Conservation (phyloP, 2,113 vertebrate genomes). For the Chaetodon trifascialis region DNA sequence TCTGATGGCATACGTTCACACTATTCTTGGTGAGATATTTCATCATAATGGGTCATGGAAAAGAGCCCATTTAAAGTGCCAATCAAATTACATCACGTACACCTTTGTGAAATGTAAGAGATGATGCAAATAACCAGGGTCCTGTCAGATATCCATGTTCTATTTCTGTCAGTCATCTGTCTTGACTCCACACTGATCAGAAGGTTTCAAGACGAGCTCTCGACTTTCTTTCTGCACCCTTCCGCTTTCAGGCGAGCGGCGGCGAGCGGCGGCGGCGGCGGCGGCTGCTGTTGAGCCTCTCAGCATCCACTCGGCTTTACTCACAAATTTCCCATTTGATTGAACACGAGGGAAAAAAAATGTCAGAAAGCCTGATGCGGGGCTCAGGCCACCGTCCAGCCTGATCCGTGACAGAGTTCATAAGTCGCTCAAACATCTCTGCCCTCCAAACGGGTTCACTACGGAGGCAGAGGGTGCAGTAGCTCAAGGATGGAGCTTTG, state of each 20-base stretch:
- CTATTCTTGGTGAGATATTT: slow-evolving; percentile 34
- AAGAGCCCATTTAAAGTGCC: slow-evolving; percentile 63
- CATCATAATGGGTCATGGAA: slow-evolving; percentile 51
- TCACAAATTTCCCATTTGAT: slow-evolving; percentile 49
- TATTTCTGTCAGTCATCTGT: slow-evolving; percentile 65
- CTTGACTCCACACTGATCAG: slow-evolving; percentile 52
- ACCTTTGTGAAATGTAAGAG: slow-evolving; percentile 51
- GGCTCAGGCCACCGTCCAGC: slow-evolving; percentile 23
- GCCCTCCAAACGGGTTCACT: slow-evolving; percentile 34
- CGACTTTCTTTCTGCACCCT: slow-evolving; percentile 10
- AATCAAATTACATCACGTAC: slow-evolving; percentile 57
- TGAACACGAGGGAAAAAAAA: slow-evolving; percentile 20
- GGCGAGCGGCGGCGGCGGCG: slow-evolving; percentile 29
- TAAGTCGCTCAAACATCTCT: slow-evolving; percentile 39
- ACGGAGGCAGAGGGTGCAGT: background rate
- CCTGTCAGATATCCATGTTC: slow-evolving; percentile 43
- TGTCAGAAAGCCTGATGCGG: background rate
- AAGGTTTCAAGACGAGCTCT: slow-evolving; percentile 53
- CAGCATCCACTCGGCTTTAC: slow-evolving; percentile 33
- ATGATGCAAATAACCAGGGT: slow-evolving; percentile 47
- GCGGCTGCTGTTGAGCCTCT: slow-evolving; percentile 48
- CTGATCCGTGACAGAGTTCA: slow-evolving; percentile 43
- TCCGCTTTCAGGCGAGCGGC: slow-evolving; percentile 20
- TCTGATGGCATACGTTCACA: slow-evolving; percentile 4
- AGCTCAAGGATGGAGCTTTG: slow-evolving; percentile 56